Conservation (phyloP, 2,797 vertebrate species). For the Alosa sapidissima region DNA sequence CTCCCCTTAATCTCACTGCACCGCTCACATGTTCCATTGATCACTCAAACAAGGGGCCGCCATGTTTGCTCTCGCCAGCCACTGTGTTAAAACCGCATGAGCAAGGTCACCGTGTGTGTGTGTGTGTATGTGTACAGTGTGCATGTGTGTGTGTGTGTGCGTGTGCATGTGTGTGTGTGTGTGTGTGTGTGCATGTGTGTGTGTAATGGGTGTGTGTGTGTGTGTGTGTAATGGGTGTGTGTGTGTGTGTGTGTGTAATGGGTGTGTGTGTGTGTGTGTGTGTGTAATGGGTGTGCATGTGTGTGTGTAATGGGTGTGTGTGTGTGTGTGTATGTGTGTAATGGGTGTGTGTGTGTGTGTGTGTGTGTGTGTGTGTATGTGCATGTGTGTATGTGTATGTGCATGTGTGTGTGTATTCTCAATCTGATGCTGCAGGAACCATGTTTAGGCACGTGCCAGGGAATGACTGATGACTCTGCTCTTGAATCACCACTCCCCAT, state of each 20-base stretch:
- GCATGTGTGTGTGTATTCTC: background rate
- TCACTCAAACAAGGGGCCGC: conserved; percentile 22
- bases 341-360: background rate
- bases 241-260: background rate
- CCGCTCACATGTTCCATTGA: conserved; percentile 30
- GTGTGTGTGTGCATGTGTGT: background rate
- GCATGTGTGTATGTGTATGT: background rate
- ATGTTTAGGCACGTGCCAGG: background rate
- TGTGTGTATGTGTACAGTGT: conserved; percentile 10
- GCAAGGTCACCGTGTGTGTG: background rate
- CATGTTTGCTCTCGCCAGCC: conserved; percentile 20
- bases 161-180: background rate
- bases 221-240: background rate
- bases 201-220: background rate
- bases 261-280: background rate
- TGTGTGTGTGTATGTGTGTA: background rate
- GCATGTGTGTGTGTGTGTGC: background rate
- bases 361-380: too few relatives aligned
- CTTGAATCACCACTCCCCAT: background rate
- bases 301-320: background rate
- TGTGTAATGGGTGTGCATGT: background rate
- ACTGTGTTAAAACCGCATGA: background rate
- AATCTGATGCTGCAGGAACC: background rate
- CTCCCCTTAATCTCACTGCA: conserved; percentile 34
- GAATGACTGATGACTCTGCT: background rate